Evolutionary conservation across 2,888 invertebrate genomes (phyloP).

Genomic region (Nemotelus pantherinus): DNA sequence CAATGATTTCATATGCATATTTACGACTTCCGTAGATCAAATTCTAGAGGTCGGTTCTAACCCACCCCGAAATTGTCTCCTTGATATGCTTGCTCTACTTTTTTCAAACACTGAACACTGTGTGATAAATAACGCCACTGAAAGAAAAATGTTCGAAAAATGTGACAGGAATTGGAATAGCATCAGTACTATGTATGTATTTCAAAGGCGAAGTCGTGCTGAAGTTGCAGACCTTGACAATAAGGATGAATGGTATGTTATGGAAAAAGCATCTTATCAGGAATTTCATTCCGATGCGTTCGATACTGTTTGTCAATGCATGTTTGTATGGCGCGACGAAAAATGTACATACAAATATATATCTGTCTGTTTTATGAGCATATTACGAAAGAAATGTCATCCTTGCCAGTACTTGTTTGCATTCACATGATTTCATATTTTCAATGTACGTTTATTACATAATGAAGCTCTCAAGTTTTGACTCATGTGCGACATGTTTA

Average conservation of each 20-base stretch:
- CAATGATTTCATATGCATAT: no score
- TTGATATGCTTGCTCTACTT: no score
- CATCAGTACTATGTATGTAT: conserved; percentile 11
- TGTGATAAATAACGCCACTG: conserved; percentile 4
- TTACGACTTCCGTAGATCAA: no score
- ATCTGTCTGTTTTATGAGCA: conserved; percentile 30
- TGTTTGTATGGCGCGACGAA: background rate
- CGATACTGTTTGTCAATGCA: conserved; percentile 7
- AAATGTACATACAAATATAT: background rate
- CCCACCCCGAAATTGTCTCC: no score
- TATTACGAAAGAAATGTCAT: conserved; percentile 37
- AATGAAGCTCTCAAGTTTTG: no score
- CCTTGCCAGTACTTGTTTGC: background rate
- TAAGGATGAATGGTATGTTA: conserved; percentile 38
- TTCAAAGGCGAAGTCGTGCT: conserved; percentile 34
- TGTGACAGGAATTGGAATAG: conserved; percentile 44
- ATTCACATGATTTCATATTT: background rate
- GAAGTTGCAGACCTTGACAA: conserved; percentile 36
- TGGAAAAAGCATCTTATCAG: conserved; percentile 27
- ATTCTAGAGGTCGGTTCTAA: no score
- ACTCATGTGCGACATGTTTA: no score
- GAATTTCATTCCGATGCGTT: conserved; percentile 29
- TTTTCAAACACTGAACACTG: no score
- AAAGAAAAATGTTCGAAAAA: conserved; percentile 42
- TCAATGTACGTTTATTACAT: background rate